These are phyloP conservation scores for Chrysomela aeneicollis DNA, from an alignment of 2,888 invertebrate species.

Conservation along the genomic window DNA sequence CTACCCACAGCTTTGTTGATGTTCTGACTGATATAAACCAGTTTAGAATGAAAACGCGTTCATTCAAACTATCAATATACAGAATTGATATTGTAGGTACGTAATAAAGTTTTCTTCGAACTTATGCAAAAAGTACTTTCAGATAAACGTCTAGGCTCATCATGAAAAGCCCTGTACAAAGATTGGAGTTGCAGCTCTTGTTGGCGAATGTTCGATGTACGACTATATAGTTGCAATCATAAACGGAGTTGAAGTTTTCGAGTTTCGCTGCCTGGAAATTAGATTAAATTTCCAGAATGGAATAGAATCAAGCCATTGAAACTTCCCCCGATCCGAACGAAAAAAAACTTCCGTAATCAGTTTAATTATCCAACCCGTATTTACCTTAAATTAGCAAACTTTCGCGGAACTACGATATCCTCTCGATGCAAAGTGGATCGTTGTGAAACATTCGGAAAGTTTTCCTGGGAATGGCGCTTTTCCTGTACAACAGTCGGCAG, in stretches of 20 bases:
- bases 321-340: slow-evolving; percentile 1
- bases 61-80: too few relatives aligned
- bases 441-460: slow-evolving; percentile 37
- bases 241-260: neutral
- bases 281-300: slow-evolving; percentile 9
- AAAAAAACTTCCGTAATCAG: neutral
- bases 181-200: too few relatives aligned
- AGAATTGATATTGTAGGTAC: too few relatives aligned
- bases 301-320: neutral
- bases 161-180: too few relatives aligned
- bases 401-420: slow-evolving; percentile 49
- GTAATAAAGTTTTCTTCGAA: too few relatives aligned
- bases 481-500: slow-evolving; percentile 23
- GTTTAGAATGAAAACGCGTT: too few relatives aligned
- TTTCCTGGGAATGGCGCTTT: slow-evolving; percentile 34
- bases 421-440: slow-evolving; percentile 43
- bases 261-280: slow-evolving; percentile 1
- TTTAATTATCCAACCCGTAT: slow-evolving; percentile 47
- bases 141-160: too few relatives aligned
- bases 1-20: too few relatives aligned
- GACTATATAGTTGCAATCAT: neutral
- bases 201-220: too few relatives aligned
- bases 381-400: slow-evolving; percentile 52
- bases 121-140: too few relatives aligned
- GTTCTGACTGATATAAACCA: too few relatives aligned